A percentile compares a stretch with the other conserved stretches of the same genome.
Evolutionary conservation across 92 coral and sea anemone species (phyloP).

Genomic region (Diadumene lineata): DNA sequence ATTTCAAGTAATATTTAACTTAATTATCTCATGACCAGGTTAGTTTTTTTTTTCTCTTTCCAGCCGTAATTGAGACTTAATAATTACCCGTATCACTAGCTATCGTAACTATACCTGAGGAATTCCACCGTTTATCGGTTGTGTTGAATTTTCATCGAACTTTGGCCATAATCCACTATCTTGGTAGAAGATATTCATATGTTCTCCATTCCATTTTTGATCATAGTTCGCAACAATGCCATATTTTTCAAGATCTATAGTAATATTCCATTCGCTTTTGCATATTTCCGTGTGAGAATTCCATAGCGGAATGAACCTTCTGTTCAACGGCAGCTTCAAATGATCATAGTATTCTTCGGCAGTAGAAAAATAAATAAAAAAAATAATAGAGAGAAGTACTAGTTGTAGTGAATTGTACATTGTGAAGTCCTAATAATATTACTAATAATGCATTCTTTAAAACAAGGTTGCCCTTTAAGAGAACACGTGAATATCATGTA

Average conservation of each 20-base stretch:
- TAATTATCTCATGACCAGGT: no score
- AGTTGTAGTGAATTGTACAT: background rate
- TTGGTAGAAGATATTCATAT: conserved; percentile 44
- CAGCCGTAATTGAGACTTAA: no score
- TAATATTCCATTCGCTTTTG: background rate
- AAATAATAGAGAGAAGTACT: background rate
- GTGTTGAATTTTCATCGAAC: conserved; percentile 46
- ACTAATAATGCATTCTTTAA: no score
- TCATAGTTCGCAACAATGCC: conserved; percentile 64
- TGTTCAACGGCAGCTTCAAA: background rate
- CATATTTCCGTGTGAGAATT: background rate
- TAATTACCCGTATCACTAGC: no score
- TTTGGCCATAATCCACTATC: conserved; percentile 70
- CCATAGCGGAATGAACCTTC: background rate
- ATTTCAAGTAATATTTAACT: no score
- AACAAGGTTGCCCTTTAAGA: background rate
- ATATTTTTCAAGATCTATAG: conserved; percentile 27
- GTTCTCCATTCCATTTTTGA: conserved; percentile 61
- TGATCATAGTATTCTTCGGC: background rate
- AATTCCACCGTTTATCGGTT: conserved; percentile 64
- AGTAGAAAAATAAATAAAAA: background rate
- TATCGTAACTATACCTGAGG: conserved; percentile 61
- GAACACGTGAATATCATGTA: background rate
- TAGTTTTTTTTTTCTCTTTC: no score
- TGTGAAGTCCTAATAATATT: no score